Evolutionary conservation across 2,113 vertebrate species (phyloP).

Genomic region (Solea solea): DNA sequence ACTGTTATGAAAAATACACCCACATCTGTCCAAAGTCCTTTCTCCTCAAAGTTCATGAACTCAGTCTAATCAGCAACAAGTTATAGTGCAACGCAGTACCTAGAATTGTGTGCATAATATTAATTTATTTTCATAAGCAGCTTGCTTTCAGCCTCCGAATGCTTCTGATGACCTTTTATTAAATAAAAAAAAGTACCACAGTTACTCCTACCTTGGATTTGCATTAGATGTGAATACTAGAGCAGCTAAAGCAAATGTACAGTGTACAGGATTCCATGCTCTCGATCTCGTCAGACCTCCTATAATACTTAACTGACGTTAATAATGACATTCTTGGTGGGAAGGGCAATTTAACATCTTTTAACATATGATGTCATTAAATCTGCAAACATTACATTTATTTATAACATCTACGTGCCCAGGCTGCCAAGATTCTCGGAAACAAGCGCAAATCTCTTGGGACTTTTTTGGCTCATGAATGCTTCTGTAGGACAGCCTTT

Average conservation of each 20-base stretch:
- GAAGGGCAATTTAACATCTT: background rate
- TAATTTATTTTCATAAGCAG: background rate
- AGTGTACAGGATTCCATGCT: background rate
- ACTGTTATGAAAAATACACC: background rate
- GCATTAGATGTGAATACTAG: too few relatives aligned
- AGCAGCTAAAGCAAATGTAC: too few relatives aligned
- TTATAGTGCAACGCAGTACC: background rate
- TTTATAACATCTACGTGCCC: background rate
- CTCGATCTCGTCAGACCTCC: too few relatives aligned
- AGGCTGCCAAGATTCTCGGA: conserved; percentile 10
- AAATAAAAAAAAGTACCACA: too few relatives aligned
- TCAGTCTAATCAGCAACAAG: conserved; percentile 13
- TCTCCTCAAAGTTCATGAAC: background rate
- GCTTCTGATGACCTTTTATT: background rate
- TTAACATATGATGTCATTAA: conserved; percentile 9
- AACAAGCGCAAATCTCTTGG: background rate
- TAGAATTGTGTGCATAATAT: background rate
- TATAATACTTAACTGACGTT: too few relatives aligned
- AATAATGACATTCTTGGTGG: too few relatives aligned
- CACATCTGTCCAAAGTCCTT: conserved; percentile 1
- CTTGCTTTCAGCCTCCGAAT: background rate
- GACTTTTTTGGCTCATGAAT: conserved; percentile 5
- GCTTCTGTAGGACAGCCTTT: too few relatives aligned
- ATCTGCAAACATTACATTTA: conserved; percentile 24
- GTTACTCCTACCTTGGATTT: too few relatives aligned